Evolutionary conservation across 2,113 vertebrate genomes (phyloP).

Genomic region (Euleptes europaea): DNA sequence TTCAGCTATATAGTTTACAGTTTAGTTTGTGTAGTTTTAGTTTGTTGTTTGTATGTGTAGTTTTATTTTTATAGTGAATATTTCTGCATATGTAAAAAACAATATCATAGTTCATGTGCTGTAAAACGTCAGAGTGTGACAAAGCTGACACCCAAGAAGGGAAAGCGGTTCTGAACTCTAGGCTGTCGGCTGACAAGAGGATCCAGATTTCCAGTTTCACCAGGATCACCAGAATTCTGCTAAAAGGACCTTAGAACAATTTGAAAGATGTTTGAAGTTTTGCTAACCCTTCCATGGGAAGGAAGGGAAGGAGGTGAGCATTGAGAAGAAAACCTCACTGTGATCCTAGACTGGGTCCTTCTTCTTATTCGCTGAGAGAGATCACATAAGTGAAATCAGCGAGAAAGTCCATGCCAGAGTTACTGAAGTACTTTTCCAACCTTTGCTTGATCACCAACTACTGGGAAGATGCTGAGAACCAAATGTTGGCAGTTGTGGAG

Average conservation of each 20-base stretch:
- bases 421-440: background rate
- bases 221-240: background rate
- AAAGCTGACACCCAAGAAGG: background rate
- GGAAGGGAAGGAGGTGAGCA: background rate
- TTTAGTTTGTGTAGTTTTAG: no score
- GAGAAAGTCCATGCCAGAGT: conserved; percentile 6
- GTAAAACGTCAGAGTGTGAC: no score
- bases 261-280: background rate
- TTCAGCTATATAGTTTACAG: no score
- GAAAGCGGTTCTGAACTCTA: background rate
- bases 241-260: background rate
- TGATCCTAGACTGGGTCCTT: background rate
- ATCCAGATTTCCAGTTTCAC: background rate
- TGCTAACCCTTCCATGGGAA: background rate
- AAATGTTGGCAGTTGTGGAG: background rate
- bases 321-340: background rate
- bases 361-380: background rate
- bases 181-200: background rate
- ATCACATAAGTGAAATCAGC: background rate
- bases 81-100: no score
- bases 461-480: conserved; percentile 11
- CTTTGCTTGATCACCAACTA: conserved; percentile 30
- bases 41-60: no score
- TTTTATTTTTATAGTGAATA: no score
- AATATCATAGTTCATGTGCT: no score